phyloP scores from a whole-genome alignment of 2,797 vertebrate species.

The Chromis chromis region DNA sequence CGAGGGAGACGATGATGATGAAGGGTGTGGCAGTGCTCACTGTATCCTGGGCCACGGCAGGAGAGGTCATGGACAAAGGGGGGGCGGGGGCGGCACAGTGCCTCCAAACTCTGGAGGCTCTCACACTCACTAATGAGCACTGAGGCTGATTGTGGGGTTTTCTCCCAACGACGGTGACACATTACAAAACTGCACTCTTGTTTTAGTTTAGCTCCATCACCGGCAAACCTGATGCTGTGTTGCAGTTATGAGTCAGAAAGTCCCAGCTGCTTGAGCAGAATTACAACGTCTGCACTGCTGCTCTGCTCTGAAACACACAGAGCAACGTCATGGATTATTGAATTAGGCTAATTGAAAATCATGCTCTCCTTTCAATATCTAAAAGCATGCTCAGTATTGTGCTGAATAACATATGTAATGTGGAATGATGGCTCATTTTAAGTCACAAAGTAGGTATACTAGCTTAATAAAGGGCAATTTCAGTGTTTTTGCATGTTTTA shows the following conservation, averaged over 20 bases:
- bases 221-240: slow-evolving; percentile 37
- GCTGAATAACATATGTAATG: background rate
- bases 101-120: slow-evolving; percentile 83
- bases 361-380: slow-evolving; percentile 2
- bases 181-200: slow-evolving; percentile 66
- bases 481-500: slow-evolving; percentile 17
- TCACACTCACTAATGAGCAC: slow-evolving; percentile 76
- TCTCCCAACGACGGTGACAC: slow-evolving; percentile 57
- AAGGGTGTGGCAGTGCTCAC: slow-evolving; percentile 92
- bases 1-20: slow-evolving; percentile 91
- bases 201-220: slow-evolving; percentile 68
- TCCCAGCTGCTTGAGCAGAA: slow-evolving; percentile 34
- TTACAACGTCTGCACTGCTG: slow-evolving; percentile 5
- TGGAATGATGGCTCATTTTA: slow-evolving; percentile 2
- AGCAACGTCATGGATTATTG: slow-evolving; percentile 7
- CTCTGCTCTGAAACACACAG: background rate
- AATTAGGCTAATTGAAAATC: slow-evolving; percentile 17
- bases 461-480: background rate
- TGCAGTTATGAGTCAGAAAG: slow-evolving; percentile 33
- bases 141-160: slow-evolving; percentile 34
- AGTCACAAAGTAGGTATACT: background rate
- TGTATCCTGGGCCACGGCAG: slow-evolving; percentile 92
- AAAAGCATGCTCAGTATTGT: slow-evolving; percentile 20
- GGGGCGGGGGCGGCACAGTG: slow-evolving; percentile 62
- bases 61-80: slow-evolving; percentile 77